These are phyloP conservation scores for Gephyroberyx darwinii DNA, from an alignment of 2,797 vertebrate species.

Conservation along the genomic window DNA sequence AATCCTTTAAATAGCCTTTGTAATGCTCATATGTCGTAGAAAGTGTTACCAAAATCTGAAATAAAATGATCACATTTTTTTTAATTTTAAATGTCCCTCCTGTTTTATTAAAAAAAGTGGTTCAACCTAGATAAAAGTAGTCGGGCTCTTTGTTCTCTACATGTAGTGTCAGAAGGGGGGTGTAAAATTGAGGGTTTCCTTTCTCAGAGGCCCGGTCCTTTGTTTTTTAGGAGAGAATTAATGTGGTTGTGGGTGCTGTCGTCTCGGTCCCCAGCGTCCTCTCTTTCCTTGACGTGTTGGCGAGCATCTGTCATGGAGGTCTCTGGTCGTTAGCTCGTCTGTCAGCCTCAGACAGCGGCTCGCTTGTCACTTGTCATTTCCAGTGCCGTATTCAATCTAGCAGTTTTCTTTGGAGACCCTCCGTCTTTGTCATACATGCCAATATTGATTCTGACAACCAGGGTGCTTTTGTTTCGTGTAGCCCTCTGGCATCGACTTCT, in stretches of 20 bases:
- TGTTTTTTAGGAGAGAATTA: slow-evolving; percentile 58
- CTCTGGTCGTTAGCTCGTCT: slow-evolving; percentile 78
- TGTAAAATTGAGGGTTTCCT: slow-evolving; percentile 11
- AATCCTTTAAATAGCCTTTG: too few relatives aligned
- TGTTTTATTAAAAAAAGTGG: neutral
- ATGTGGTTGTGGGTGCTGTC: slow-evolving; percentile 61
- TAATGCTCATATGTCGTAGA: neutral
- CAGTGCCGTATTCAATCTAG: slow-evolving; percentile 66
- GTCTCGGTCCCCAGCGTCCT: slow-evolving; percentile 48
- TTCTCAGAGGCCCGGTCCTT: slow-evolving; percentile 23
- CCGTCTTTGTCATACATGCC: slow-evolving; percentile 75
- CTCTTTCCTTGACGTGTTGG: slow-evolving; percentile 62
- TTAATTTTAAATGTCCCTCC: neutral
- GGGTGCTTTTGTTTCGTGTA: slow-evolving; percentile 56
- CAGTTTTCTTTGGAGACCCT: slow-evolving; percentile 73
- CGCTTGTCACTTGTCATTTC: slow-evolving; percentile 80
- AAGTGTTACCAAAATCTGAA: neutral
- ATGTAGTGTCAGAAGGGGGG: slow-evolving; percentile 18
- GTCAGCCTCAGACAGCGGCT: slow-evolving; percentile 75
- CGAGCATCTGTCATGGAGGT: slow-evolving; percentile 78
- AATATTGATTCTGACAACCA: slow-evolving; percentile 79
- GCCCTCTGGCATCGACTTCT: slow-evolving; percentile 42
- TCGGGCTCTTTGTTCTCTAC: slow-evolving; percentile 41
- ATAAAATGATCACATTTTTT: neutral
- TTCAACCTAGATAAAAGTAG: slow-evolving; percentile 18